Evolutionary conservation across 2,113 vertebrate species (phyloP), one percentile per base, ranked within the genome.

Genomic region (Alexandromys fortis): DNA sequence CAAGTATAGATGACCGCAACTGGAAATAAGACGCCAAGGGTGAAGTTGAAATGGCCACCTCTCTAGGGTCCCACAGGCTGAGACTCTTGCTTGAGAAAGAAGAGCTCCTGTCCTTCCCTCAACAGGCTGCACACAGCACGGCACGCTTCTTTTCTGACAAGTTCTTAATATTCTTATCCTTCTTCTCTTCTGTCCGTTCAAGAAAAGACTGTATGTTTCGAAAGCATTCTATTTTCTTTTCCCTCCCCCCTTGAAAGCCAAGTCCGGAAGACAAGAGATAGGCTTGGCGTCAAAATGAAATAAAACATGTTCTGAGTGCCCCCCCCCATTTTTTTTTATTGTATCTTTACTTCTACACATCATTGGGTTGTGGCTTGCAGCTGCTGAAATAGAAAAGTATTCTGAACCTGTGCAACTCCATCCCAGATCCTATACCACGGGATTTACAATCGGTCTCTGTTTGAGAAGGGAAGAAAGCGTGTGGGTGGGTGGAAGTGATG

Each of bases 161-260:
- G 94, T 96, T 98, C 98, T 98, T 98, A 97, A 97, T 98, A 68
- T 95, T 95, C 98, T 98, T 98, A 97, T 98, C 95, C 86, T 98
- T 97, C 81, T 98, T 97, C 81, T 83, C 95, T 83, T 92, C 96
- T 95, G 94, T 95, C 35, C 19, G 97, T 96, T 98, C 97, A 97
- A 97, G 96, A 95, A 96, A 75, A 96, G 89, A 96, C 97, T 85
- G 77, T 85, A 79, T 96, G 91, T 97, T 98, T 98, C 98, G 97
- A 98, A 98, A 98, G 89, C 89, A 93, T 93, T 78, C 90, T 93
- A 87, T 96, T 97, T 96, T 96, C 92, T 85, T n/a, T 95, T 96
- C 91, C 92, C 94, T 97, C 94, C 97, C 93, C 89, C 94, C 91
- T 94, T 93, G 92, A 98, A 98, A 98, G 92, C 97, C 94, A 89